phyloP scores from a whole-genome alignment of 2,113 vertebrate genomes.

The Rafetus swinhoei region DNA sequence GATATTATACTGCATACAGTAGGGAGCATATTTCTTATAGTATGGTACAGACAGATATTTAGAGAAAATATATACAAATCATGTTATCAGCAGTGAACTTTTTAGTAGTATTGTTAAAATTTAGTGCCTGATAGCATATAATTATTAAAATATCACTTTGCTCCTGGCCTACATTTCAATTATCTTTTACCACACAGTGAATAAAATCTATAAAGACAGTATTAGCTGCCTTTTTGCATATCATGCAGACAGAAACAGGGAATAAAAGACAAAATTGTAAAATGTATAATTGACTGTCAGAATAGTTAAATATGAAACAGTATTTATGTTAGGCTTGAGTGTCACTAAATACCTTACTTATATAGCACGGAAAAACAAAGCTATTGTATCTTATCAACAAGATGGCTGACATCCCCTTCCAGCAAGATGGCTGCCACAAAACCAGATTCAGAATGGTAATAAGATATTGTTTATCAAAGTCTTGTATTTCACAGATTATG shows the following conservation, averaged over 20 bases:
- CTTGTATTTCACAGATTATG: background rate
- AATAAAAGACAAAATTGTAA: background rate
- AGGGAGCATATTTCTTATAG: background rate
- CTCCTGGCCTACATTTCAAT: background rate
- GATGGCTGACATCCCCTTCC: slow-evolving; percentile 52
- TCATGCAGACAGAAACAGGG: background rate
- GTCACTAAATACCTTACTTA: background rate
- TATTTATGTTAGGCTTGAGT: fast-evolving
- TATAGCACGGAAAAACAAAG: background rate
- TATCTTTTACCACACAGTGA: background rate
- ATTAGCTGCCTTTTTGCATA: background rate
- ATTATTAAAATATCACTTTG: fast-evolving
- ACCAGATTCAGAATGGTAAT: background rate
- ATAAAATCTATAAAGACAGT: fast-evolving
- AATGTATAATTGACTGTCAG: background rate
- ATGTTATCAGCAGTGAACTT: fast-evolving
- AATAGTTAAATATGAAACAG: fast-evolving
- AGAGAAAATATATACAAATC: fast-evolving
- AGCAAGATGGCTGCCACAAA: slow-evolving; percentile 66
- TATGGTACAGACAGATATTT: background rate
- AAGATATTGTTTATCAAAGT: background rate
- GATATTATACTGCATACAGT: fast-evolving
- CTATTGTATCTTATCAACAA: slow-evolving; percentile 38
- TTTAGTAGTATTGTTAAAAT: fast-evolving
- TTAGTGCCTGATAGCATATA: fast-evolving